Conservation (phyloP, 2,797 vertebrate genomes). For the Halcyon badia region DNA sequence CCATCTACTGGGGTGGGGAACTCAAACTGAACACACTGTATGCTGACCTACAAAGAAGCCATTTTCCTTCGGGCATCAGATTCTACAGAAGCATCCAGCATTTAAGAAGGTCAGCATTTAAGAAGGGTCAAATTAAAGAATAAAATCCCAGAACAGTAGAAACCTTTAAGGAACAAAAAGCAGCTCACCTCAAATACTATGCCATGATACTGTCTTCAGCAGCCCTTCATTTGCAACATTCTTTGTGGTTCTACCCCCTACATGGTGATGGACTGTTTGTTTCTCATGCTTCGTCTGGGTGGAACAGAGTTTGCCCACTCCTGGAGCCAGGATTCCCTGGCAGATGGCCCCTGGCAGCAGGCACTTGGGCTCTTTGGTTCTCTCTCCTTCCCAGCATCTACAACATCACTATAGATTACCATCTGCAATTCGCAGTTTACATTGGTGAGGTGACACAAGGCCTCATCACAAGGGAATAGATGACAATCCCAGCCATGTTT, state of each 20-base stretch:
- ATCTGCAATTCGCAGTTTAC: neutral
- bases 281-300: neutral
- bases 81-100: neutral
- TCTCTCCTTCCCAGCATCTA: neutral
- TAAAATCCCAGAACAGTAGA: neutral
- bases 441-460: neutral
- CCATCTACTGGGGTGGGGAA: neutral
- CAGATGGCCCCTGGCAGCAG: neutral
- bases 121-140: neutral
- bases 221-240: neutral
- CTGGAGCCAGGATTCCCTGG: neutral
- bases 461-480: neutral
- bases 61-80: neutral
- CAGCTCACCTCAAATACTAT: neutral
- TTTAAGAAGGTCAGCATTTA: neutral
- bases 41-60: neutral
- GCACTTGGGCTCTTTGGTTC: rapidly evolving
- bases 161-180: neutral
- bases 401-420: neutral
- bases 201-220: rapidly evolving
- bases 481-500: neutral
- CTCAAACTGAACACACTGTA: neutral
- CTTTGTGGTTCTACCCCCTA: neutral
- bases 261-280: rapidly evolving
- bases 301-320: neutral